These are phyloP conservation scores for Sphaerophoria rueppellii DNA, from an alignment of 2,888 invertebrate species.

Conservation along the genomic window DNA sequence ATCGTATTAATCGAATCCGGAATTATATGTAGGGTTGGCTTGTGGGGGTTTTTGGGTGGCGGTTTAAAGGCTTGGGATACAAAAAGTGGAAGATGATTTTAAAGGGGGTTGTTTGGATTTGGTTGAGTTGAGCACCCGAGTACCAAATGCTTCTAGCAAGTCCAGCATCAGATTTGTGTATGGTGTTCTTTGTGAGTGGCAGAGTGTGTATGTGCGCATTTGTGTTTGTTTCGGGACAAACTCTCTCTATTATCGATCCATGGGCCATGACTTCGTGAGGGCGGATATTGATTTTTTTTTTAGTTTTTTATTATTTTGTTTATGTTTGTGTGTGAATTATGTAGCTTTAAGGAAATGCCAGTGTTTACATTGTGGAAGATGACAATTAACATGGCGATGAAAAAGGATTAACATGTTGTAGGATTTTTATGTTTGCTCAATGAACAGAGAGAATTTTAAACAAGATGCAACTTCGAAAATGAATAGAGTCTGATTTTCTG, in stretches of 20 bases:
- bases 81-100: slow-evolving; percentile 1
- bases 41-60: slow-evolving; percentile 4
- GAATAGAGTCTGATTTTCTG: no score
- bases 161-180: slow-evolving; percentile 59
- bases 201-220: background rate
- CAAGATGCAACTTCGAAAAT: no score
- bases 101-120: slow-evolving; percentile 20
- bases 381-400: slow-evolving; percentile 29
- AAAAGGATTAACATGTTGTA: slow-evolving; percentile 44
- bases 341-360: background rate
- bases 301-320: slow-evolving; percentile 7
- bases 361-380: slow-evolving; percentile 42
- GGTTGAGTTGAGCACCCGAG: slow-evolving; percentile 40
- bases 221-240: slow-evolving; percentile 40
- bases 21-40: slow-evolving; percentile 29
- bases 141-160: background rate
- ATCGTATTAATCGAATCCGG: slow-evolving; percentile 49
- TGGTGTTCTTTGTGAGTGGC: no score
- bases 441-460: background rate
- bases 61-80: background rate
- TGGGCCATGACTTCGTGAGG: slow-evolving; percentile 46
- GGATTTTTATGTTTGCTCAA: slow-evolving; percentile 32
- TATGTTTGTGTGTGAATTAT: background rate
- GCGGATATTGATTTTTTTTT: slow-evolving; percentile 64
- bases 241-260: slow-evolving; percentile 65